Evolutionary conservation across 2,888 invertebrate genomes (phyloP), one percentile per base, ranked within the genome.

Genomic region (Trichopria drosophilae): DNA sequence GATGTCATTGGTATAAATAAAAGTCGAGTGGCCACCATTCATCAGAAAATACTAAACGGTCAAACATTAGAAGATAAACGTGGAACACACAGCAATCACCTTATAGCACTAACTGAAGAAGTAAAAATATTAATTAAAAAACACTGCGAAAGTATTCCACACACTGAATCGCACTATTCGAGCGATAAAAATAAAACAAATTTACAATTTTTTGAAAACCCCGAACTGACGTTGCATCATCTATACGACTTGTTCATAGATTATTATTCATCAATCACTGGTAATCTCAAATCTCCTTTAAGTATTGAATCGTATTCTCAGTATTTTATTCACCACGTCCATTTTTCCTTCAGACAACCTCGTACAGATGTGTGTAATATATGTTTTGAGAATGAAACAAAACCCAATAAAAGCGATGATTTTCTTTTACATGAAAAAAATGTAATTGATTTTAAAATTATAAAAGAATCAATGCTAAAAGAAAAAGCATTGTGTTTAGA

Each of bases 321-420:
- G 13, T 55, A 51, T 55, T 55, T 55, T 34, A 47, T 47, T 20
- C 24, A 40, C 7, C 16, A 53, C 7, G 22, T 51, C 3, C 16
- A 40, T 51, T 47, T 52, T 13, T 18, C 31, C 18, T 52, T 52
- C 16, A 32, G 39, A 10, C 23, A 12, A 6, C 47, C 52, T 4
- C 13, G 43, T 6, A 41, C 22, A 2, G 34, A 44, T 15, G 5
- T 13, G 32, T 44, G 44, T 24, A 34, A 44, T 18, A 12, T 16
- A 2, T 44, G 44, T 34, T 34, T 24, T 13, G 9, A 34, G 24
- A 34, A 23, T 34, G 34, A 32, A 24, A 20, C 32, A 13, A 7
- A 23, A 12, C 34, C 34, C 2, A 42, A 31, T 12, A 6, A 20
- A 18, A 32, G 35, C 10, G 22, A 34, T 12, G 44, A 20, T 16